Evolutionary conservation across 1,140 invertebrate genomes (phyloP).

Genomic region (Triops longicaudatus): DNA sequence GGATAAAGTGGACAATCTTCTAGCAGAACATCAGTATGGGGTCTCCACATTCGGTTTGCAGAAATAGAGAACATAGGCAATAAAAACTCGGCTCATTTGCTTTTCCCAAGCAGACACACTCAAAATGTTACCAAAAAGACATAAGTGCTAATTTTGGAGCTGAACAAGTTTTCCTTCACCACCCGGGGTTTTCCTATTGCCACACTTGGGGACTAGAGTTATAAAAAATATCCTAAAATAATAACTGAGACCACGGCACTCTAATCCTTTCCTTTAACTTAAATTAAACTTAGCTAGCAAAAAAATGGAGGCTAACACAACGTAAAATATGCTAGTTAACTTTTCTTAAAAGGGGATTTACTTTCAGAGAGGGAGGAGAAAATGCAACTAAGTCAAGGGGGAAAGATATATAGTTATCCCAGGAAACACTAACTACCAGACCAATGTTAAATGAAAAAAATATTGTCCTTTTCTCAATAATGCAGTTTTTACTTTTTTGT

Average conservation of each 20-base stretch:
- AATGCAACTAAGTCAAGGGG: not conserved
- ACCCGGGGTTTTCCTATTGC: conserved; percentile 1
- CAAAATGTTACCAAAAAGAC: not conserved
- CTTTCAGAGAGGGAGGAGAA: not conserved
- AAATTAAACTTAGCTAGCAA: not conserved
- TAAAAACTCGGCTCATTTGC: conserved; percentile 12
- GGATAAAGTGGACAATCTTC: not conserved
- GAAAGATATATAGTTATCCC: not conserved
- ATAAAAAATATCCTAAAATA: conserved; percentile 13
- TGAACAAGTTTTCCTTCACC: conserved; percentile 7
- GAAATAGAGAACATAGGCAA: not conserved
- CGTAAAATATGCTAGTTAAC: conserved; percentile 12
- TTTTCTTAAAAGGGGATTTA: not conserved
- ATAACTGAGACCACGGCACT: conserved; percentile 1
- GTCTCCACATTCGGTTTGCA: not conserved
- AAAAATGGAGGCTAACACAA: not conserved
- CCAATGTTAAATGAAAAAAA: not conserved
- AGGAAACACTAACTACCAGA: not conserved
- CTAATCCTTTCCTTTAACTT: conserved; percentile 8
- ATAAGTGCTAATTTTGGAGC: not conserved
- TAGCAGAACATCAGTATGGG: not conserved
- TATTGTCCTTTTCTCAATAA: not conserved
- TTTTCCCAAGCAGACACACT: not conserved
- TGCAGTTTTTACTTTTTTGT: not conserved
- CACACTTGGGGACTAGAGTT: conserved; percentile 14